phyloP scores from a whole-genome alignment of 2,113 vertebrate genomes.

The Ahaetulla prasina region DNA sequence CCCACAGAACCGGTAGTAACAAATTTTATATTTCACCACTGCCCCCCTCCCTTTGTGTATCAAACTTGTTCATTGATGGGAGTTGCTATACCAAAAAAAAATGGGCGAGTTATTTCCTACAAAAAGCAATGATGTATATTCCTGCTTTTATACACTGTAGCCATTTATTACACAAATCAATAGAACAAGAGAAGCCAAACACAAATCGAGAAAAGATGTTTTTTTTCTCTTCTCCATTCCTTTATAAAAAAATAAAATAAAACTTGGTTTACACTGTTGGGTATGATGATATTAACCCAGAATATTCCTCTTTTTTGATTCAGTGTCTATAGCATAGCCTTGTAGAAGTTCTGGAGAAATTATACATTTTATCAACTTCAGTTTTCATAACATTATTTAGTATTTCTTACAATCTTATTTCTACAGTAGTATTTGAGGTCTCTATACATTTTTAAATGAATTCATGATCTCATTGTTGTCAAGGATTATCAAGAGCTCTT shows the following conservation, averaged over 20 bases:
- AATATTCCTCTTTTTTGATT: not conserved
- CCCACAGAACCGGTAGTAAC: no score
- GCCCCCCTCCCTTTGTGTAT: not conserved
- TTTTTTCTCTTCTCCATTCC: not conserved
- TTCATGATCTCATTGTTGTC: not conserved
- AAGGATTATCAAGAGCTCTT: not conserved
- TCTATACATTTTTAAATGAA: not conserved
- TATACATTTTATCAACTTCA: not conserved
- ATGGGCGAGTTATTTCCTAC: not conserved
- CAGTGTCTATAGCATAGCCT: not conserved
- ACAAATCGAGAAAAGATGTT: not conserved
- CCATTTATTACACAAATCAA: not conserved
- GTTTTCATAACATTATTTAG: not conserved
- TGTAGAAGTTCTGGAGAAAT: not conserved
- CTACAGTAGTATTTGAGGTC: not conserved
- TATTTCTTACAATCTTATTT: not conserved
- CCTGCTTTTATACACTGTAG: not conserved
- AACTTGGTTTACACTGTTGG: not conserved
- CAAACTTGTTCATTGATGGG: not conserved
- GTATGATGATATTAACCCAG: not conserved
- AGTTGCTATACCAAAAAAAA: not conserved
- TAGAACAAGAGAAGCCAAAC: not conserved
- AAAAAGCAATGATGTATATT: not conserved
- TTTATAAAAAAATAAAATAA: not conserved
- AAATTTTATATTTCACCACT: no score